Base-by-base conservation (phyloP, 1,140 invertebrate genomes). In the Trachymyrmex septentrionalis region DNA sequence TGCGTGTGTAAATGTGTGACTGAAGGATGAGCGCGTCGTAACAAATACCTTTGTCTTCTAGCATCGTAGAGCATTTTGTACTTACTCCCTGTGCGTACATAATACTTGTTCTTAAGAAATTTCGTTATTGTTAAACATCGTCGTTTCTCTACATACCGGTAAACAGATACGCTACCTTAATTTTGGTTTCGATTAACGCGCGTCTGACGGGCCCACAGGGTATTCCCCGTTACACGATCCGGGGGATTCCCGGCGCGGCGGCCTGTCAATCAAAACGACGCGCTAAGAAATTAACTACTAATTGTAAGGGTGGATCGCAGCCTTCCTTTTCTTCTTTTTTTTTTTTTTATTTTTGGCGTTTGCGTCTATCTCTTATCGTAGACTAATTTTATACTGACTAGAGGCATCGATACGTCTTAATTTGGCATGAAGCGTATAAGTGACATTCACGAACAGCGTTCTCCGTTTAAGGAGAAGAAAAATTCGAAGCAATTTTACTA, bases 351-450 rank as follows among this genome's bases (percentile, higher is more conserved):
- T 61, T 84, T 75, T 73, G 69, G 69, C 80, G n/a, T 72, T 72
- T 14, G 21, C 19, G 55, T 82, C 24, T 73, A 75, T 75, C n/a
- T 21, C 69, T 84, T 63, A 72, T 59, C 24, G 53, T 82, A 84
- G 57, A 84, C 38, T 84, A 84, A 84, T 84, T 75, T 84, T 75
- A 61, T 75, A 75, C 69, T 84, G 80, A 84, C 80, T 84, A 84
- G 80, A 84, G 38, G 80, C 69, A 84, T 82, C 73, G 80, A 84
- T 84, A 84, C 80, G 55, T 84, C 57, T 84, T 50, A 84, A 84
- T 84, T 84, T 84, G 80, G 80, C 80, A 75, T 84, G 55, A 73
- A 84, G 80, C 80, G 55, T 84, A 84, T 21, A 48, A 75, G 55
- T 61, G 80, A 73, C 73, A 38, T 75, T 84, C 69, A 73, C 14